Evolutionary conservation across 64 coral and sea anemone species (phyloP).

Genomic region (Montipora capricornis): DNA sequence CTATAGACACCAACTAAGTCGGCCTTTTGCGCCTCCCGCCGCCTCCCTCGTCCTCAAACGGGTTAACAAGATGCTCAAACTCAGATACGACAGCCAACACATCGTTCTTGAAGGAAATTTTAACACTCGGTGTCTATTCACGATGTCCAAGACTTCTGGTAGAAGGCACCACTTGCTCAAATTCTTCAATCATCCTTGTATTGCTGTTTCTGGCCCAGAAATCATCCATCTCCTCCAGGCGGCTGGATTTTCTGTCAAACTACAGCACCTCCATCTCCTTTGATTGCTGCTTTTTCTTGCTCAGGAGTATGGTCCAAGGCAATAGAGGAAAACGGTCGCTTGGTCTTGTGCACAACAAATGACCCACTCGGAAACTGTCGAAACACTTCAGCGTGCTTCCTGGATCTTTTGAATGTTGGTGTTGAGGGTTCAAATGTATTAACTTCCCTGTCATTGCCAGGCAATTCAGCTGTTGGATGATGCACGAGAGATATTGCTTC

Average conservation of each 20-base stretch:
- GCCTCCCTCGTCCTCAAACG: background rate
- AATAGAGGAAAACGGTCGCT: background rate
- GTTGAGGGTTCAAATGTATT: conserved; percentile 42
- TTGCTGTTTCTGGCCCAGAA: background rate
- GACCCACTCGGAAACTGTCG: background rate
- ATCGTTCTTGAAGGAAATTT: background rate
- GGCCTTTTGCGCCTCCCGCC: no score
- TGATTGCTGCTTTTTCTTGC: background rate
- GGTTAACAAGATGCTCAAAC: background rate
- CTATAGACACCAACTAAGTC: background rate
- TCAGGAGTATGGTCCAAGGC: background rate
- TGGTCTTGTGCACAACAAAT: conserved; percentile 13
- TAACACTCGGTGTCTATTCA: background rate
- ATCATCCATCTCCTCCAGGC: background rate
- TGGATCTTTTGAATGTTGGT: conserved; percentile 1
- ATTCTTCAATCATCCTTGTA: background rate
- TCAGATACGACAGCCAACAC: background rate
- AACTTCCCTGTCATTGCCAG: conserved; percentile 22
- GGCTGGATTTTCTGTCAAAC: background rate
- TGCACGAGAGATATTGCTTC: conserved; percentile 72
- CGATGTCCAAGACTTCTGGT: background rate
- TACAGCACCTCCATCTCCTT: background rate
- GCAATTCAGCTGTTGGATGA: conserved; percentile 30
- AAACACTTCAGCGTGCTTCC: background rate
- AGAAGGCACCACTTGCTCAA: background rate